Conservation (phyloP, 1,140 invertebrate species). For the Asbolus verrucosus region DNA sequence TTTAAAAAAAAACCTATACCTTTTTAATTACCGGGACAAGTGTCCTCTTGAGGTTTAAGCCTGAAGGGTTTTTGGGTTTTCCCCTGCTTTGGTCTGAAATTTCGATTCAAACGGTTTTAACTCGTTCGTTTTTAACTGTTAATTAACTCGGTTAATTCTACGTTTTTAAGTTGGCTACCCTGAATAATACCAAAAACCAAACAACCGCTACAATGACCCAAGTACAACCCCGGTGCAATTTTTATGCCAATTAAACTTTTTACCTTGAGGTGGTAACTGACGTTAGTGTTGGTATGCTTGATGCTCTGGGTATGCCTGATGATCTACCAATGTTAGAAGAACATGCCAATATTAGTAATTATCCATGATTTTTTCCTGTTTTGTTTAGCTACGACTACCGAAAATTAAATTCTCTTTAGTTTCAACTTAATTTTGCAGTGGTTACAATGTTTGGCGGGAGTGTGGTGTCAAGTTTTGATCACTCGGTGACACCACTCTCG, state of each 20-base stretch:
- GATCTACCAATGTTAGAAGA: conserved; percentile 63
- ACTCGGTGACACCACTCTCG: no score
- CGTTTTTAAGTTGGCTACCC: conserved; percentile 31
- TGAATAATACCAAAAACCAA: neutral
- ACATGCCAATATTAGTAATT: conserved; percentile 62
- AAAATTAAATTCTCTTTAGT: no score
- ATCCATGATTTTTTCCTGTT: no score
- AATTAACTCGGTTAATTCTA: conserved; percentile 10
- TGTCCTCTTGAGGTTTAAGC: conserved; percentile 34
- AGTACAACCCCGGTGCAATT: no score
- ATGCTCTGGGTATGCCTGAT: conserved; percentile 83
- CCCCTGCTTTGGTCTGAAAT: conserved; percentile 31
- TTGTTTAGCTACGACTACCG: no score
- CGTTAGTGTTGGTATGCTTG: conserved; percentile 87
- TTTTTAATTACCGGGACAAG: conserved; percentile 39
- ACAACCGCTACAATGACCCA: no score
- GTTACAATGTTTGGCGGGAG: no score
- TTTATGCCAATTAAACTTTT: conserved; percentile 56
- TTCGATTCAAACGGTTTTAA: conserved; percentile 12
- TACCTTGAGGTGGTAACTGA: conserved; percentile 83
- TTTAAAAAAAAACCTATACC: no score
- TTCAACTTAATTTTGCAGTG: no score
- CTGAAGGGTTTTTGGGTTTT: conserved; percentile 34
- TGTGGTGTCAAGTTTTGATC: no score
- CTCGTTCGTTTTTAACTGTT: neutral